Percentiles rank a stretch among this genome's conserved stretches.
phyloP scores from a whole-genome alignment of 2,888 invertebrate genomes.

The Dolomedes plantarius region DNA sequence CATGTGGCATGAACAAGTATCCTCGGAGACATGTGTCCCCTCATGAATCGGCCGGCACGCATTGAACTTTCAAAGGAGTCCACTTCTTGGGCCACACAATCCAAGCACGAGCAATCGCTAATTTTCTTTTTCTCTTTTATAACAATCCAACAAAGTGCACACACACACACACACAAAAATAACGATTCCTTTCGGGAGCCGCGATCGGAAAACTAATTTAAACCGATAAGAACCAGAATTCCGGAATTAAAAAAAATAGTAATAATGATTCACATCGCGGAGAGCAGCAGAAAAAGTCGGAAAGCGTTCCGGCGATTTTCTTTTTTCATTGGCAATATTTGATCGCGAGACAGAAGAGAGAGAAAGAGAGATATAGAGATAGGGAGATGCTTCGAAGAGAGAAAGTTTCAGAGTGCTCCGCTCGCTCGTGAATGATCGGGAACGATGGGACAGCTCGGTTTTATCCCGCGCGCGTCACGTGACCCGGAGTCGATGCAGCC shows the following conservation, averaged over 20 bases:
- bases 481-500: conserved; percentile 24
- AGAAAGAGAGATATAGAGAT: background rate
- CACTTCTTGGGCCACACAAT: background rate
- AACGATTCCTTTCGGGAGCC: too few species aligned
- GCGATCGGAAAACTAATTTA: too few species aligned
- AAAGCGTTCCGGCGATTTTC: background rate
- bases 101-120: background rate
- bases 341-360: background rate
- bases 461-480: conserved; percentile 60
- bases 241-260: background rate
- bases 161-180: too few species aligned
- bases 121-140: background rate
- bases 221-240: background rate
- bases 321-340: background rate
- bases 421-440: conserved; percentile 16
- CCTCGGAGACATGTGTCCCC: conserved; percentile 67
- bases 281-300: background rate
- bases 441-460: conserved; percentile 41
- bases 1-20: conserved; percentile 71
- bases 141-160: conserved; percentile 29
- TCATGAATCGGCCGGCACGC: conserved; percentile 58
- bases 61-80: conserved; percentile 47
- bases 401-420: background rate
- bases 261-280: background rate
- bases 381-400: background rate